phyloP scores from a whole-genome alignment of 2,797 vertebrate genomes.

The Gadopsis marmoratus region DNA sequence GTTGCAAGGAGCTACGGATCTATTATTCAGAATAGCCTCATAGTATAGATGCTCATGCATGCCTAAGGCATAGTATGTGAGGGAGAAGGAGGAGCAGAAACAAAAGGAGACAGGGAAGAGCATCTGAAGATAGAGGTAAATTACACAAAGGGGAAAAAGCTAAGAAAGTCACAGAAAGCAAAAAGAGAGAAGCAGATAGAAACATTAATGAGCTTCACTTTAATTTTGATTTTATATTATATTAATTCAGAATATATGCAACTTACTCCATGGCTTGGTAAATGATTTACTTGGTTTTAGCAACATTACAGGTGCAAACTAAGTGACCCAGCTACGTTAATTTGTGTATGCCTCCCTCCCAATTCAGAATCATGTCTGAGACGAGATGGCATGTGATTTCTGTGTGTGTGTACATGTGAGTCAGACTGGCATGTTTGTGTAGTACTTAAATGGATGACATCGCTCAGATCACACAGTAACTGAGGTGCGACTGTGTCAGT shows the following conservation, averaged over 20 bases:
- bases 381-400: conserved; percentile 5
- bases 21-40: conserved; percentile 77
- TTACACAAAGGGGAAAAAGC: background rate
- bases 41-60: conserved; percentile 59
- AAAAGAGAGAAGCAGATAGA: background rate
- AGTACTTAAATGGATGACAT: conserved; percentile 34
- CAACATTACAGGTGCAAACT: no score
- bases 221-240: background rate
- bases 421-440: conserved; percentile 7
- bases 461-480: conserved; percentile 18
- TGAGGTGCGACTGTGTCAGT: conserved; percentile 4
- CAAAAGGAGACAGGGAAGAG: background rate
- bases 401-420: conserved; percentile 1
- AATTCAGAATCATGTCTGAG: conserved; percentile 6
- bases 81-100: conserved; percentile 18
- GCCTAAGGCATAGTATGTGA: conserved; percentile 50
- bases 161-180: background rate
- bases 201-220: background rate
- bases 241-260: background rate
- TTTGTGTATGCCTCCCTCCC: no score
- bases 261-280: no score
- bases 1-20: conserved; percentile 65
- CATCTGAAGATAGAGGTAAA: background rate
- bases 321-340: no score
- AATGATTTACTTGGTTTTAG: no score